Conservation (phyloP, 1,140 invertebrate species). For the Coenobita brevimanus region DNA sequence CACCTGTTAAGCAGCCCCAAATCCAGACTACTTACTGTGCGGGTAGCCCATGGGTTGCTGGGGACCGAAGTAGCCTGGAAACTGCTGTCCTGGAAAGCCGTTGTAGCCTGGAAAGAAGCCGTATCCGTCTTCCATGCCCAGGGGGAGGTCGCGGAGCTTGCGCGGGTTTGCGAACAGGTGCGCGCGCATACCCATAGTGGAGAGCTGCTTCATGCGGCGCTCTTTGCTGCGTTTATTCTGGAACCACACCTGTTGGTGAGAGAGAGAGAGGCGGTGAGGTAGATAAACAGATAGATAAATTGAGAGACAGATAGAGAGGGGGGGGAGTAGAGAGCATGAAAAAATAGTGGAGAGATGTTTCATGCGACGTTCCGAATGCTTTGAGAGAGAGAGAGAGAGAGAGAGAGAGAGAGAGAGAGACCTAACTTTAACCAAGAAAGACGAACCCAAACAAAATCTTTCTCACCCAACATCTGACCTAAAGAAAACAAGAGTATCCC, state of each 20-base stretch:
- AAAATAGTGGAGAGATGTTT: not conserved
- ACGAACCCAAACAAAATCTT: no score
- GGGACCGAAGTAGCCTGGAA: slow-evolving; percentile 68
- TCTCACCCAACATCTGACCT: no score
- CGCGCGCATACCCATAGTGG: slow-evolving; percentile 84
- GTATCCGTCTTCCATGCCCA: slow-evolving; percentile 73
- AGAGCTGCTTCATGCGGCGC: slow-evolving; percentile 85
- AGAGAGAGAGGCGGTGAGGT: not conserved
- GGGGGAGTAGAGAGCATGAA: not conserved
- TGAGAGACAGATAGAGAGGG: not conserved
- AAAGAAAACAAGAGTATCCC: no score
- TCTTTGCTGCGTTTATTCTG: slow-evolving; percentile 79
- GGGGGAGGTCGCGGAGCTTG: slow-evolving; percentile 92
- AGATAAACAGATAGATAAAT: not conserved
- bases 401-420: no score
- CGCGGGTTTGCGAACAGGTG: slow-evolving; percentile 87
- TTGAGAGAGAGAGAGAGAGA: not conserved
- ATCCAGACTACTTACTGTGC: slow-evolving; percentile 61
- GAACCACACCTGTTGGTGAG: slow-evolving; percentile 77
- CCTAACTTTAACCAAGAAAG: no score
- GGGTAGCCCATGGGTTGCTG: slow-evolving; percentile 69
- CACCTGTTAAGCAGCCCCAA: no score
- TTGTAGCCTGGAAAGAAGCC: slow-evolving; percentile 68
- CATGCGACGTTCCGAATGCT: no score
- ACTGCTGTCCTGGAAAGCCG: slow-evolving; percentile 68